Conservation (phyloP, 2,888 invertebrate genomes). For the Ariolimax columbianus region DNA sequence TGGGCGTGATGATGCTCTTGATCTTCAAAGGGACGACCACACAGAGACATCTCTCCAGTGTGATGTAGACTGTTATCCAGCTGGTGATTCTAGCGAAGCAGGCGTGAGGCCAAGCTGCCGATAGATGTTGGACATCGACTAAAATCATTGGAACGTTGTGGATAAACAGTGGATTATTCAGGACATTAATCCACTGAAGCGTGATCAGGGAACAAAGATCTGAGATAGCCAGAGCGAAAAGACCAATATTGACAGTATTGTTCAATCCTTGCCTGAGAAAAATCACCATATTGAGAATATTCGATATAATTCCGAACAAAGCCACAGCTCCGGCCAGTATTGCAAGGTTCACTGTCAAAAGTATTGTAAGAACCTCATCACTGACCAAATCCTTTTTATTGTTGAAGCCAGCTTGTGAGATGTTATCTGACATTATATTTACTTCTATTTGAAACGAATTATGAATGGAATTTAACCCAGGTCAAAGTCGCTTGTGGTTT, state of each 20-base stretch:
- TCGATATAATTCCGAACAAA: slow-evolving; percentile 8
- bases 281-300: neutral
- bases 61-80: slow-evolving; percentile 38
- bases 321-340: neutral
- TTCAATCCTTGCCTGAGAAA: neutral
- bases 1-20: slow-evolving; percentile 30
- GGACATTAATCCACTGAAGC: neutral
- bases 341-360: neutral
- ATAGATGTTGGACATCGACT: slow-evolving; percentile 3
- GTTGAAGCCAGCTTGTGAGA: neutral
- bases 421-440: too few species aligned
- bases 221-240: neutral
- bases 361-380: neutral
- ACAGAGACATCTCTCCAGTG: slow-evolving; percentile 36
- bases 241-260: slow-evolving; percentile 12
- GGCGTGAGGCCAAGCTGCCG: slow-evolving; percentile 34
- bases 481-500: too few species aligned
- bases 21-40: slow-evolving; percentile 30
- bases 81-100: slow-evolving; percentile 22
- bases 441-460: too few species aligned
- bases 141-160: neutral
- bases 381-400: neutral
- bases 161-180: neutral
- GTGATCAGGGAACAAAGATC: slow-evolving; percentile 5
- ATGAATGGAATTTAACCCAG: too few species aligned